These are phyloP conservation scores for Enteromius paludinosus DNA, from an alignment of 2,797 vertebrate species.

Conservation along the genomic window DNA sequence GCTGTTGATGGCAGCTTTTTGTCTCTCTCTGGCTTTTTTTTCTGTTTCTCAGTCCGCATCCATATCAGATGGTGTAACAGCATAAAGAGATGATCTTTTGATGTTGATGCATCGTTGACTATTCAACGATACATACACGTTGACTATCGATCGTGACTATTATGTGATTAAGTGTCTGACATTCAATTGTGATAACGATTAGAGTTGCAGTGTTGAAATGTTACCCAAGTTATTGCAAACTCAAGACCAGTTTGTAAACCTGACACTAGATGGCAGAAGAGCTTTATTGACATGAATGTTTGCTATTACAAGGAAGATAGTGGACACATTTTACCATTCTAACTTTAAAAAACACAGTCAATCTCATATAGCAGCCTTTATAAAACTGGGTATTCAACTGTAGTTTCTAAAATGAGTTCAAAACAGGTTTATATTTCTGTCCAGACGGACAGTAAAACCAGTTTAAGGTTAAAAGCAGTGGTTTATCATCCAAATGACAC, in stretches of 20 bases:
- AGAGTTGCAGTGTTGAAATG: no score
- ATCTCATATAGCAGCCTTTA: neutral
- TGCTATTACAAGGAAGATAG: constrained; percentile 1
- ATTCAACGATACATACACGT: no score
- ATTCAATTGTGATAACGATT: no score
- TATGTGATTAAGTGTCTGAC: no score
- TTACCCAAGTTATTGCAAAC: neutral
- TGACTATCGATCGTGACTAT: no score
- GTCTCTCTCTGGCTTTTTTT: no score
- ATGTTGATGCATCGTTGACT: no score
- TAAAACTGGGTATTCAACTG: no score
- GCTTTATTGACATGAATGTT: constrained; percentile 5
- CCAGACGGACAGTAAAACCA: neutral
- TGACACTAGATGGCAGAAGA: constrained; percentile 76
- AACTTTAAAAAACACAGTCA: neutral
- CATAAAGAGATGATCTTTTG: no score
- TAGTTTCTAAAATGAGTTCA: neutral
- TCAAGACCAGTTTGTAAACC: neutral
- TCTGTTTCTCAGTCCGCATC: no score
- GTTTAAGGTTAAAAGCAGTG: constrained; percentile 10
- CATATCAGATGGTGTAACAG: no score
- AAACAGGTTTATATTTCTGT: neutral
- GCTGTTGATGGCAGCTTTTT: no score
- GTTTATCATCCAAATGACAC: neutral
- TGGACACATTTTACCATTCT: neutral